Evolutionary conservation across 2,888 invertebrate species (phyloP), one percentile per base, ranked within the genome.

Genomic region (Aleiodes testaceus): DNA sequence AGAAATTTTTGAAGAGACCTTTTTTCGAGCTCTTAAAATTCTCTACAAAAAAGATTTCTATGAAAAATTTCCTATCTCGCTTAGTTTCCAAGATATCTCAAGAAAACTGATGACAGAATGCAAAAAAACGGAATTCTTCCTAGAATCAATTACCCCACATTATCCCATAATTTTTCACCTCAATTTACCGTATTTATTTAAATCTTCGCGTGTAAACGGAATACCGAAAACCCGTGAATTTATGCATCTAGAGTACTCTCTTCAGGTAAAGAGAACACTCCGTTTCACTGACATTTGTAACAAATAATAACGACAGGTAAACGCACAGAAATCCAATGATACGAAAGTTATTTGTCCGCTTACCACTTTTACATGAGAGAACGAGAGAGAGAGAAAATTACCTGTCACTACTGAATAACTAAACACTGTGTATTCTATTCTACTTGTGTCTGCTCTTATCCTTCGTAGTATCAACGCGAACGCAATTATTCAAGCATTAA

Each of bases 301-400:
- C 36, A 26, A 30, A 42, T 36, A 30, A 7, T 20, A 52, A 52
- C 53, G 50, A 50, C 22, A 55, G 3, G 26, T 55, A 55, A 30
- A 55, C 22, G 36, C 42, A 53, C 9, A 22, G 55, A 53, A 55
- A 44, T 22, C 45, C 45, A 55, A 66, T 66, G 66, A 52, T 66
- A 66, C 44, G 66, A 66, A 67, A 67, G 67, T 67, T 55, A 55
- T 42, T 67, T 22, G 53, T 53, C 59, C 59, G 18, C 36, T 42
- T 42, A 16, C 36, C 1, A 59, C 42, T 59, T 59, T 42, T 36
- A 36, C 36, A 36, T 36, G 36, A 36, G 16, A 26, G 26, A n/a
- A n/a, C n/a, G n/a, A 26, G 26, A 14, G 16, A 36, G 14, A 16
- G 26, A 26, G 53, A 53, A 26, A 53, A 53, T 53, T 53, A 53